These are phyloP conservation scores for Drosophila setifemur DNA, from an alignment of 1,140 invertebrate genomes.

Conservation along the genomic window DNA sequence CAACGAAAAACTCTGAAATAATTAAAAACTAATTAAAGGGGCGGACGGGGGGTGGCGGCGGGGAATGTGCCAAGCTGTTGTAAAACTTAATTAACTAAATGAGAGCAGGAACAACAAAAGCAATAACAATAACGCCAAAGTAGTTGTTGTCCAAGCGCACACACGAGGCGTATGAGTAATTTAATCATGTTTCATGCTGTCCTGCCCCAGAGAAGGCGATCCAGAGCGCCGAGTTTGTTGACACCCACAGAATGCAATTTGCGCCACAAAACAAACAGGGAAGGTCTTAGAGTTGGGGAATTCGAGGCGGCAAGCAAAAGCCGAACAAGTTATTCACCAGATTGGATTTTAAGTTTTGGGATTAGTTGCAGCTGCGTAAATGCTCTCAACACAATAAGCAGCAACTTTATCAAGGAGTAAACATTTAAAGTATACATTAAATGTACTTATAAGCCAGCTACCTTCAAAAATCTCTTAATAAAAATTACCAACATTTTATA, in stretches of 20 bases:
- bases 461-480: too few species aligned
- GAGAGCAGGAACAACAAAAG: slow-evolving; percentile 34
- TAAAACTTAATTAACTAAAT: slow-evolving; percentile 79
- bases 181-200: slow-evolving; percentile 70
- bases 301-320: slow-evolving; percentile 40
- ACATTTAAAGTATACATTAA: too few species aligned
- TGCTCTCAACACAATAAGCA: slow-evolving; percentile 29
- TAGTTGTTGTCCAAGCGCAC: slow-evolving; percentile 46
- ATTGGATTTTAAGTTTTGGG: slow-evolving; percentile 42
- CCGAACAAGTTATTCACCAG: slow-evolving; percentile 56
- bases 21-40: slow-evolving; percentile 77
- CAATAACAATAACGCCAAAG: slow-evolving; percentile 53
- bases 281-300: slow-evolving; percentile 33
- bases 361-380: slow-evolving; percentile 16
- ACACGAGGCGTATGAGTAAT: slow-evolving; percentile 73
- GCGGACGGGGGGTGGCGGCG: not conserved
- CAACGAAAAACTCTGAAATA: slow-evolving; percentile 59
- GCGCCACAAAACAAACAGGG: slow-evolving; percentile 61
- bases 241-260: slow-evolving; percentile 75
- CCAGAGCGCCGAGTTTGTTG: slow-evolving; percentile 55
- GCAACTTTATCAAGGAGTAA: too few species aligned
- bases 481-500: too few species aligned
- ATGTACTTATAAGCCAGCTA: too few species aligned
- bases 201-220: slow-evolving; percentile 29
- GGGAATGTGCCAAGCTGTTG: slow-evolving; percentile 48